phyloP scores from a whole-genome alignment of 2,797 vertebrate genomes.

The Squalus acanthias region DNA sequence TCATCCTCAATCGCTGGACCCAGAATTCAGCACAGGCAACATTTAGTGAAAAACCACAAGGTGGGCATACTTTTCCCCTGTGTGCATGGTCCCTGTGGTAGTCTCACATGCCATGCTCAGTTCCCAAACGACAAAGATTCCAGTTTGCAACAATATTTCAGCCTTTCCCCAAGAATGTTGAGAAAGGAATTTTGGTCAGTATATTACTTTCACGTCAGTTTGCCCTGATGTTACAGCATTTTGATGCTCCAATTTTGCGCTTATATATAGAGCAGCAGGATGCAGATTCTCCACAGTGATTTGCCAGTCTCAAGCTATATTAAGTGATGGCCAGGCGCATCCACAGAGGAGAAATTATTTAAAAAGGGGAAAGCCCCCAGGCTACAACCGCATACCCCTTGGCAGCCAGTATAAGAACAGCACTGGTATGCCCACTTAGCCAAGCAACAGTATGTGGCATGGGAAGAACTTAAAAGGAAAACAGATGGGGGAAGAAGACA shows the following conservation, averaged over 20 bases:
- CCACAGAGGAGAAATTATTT: neutral
- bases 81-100: neutral
- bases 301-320: neutral
- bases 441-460: neutral
- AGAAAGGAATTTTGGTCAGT: neutral
- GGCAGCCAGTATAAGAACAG: neutral
- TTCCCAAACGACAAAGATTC: neutral
- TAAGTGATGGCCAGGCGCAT: neutral
- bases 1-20: neutral
- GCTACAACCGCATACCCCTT: neutral
- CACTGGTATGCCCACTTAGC: neutral
- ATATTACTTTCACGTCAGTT: neutral
- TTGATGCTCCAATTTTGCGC: neutral
- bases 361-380: neutral
- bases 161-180: neutral
- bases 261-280: neutral
- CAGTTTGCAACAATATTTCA: neutral
- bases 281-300: neutral
- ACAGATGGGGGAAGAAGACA: neutral
- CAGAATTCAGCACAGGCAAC: neutral
- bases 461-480: neutral
- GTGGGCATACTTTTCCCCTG: neutral
- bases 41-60: neutral
- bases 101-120: neutral
- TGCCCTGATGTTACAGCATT: neutral